A percentile compares a stretch with the other conserved stretches of the same genome.
phyloP scores from a whole-genome alignment of 1,140 invertebrate species.

The Bombus cullumanus region DNA sequence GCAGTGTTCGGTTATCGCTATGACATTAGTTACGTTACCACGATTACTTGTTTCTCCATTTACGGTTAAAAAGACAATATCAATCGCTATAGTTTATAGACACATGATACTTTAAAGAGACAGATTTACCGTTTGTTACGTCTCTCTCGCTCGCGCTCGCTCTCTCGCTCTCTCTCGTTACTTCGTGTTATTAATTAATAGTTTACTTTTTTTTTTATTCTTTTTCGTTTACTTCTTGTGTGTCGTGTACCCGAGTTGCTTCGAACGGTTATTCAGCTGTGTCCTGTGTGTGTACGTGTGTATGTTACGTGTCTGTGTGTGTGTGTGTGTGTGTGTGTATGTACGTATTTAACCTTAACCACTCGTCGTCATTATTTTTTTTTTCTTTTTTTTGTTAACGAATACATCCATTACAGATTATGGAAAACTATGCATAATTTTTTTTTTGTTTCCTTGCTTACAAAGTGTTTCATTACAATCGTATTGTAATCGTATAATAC shows the following conservation, averaged over 20 bases:
- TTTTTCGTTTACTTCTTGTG: slow-evolving; percentile 57
- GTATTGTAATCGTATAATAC: slow-evolving; percentile 81
- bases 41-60: slow-evolving; percentile 76
- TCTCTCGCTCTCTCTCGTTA: slow-evolving; percentile 25
- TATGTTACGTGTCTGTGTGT: background rate
- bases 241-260: slow-evolving; percentile 55
- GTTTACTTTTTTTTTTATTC: slow-evolving; percentile 63
- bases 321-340: slow-evolving; percentile 37
- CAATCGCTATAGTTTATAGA: slow-evolving; percentile 79
- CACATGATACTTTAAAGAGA: slow-evolving; percentile 81
- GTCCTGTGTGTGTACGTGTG: slow-evolving; percentile 41
- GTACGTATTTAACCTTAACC: slow-evolving; percentile 38
- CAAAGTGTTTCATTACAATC: slow-evolving; percentile 74
- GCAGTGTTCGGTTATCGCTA: slow-evolving; percentile 77
- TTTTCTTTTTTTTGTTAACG: slow-evolving; percentile 68
- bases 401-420: slow-evolving; percentile 78
- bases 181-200: slow-evolving; percentile 33
- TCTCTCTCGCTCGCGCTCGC: background rate
- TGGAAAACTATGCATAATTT: slow-evolving; percentile 79
- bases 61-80: slow-evolving; percentile 78
- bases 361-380: slow-evolving; percentile 54
- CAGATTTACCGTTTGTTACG: slow-evolving; percentile 74
- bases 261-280: slow-evolving; percentile 42
- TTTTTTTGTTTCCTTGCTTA: slow-evolving; percentile 71
- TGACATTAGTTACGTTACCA: slow-evolving; percentile 78